Base-by-base conservation (phyloP, 2,888 invertebrate species). In the Gryllus longicercus region DNA sequence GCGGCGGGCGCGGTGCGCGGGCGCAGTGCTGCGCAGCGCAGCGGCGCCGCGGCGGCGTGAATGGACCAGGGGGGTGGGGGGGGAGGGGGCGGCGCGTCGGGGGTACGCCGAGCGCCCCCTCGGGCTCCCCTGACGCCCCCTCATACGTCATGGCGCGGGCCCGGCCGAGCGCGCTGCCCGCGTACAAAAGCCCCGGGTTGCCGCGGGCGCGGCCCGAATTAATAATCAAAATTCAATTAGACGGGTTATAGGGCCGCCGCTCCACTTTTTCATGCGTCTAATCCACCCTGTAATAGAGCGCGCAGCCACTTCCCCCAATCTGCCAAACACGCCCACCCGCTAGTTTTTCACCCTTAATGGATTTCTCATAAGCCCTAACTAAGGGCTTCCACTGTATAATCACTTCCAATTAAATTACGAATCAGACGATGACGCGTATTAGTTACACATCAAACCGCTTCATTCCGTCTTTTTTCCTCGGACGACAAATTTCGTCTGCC, bases 181-280 rank as follows among this genome's bases (percentile, higher is more conserved):
- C 63, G 63, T 14, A 63, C 63, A 63, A 63, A 21, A 51, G 63
- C 74, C 49, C 51, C 79, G 74, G 74, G 49, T 74, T 49, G 18
- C 18, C 76, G 10, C 63, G 63, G 63, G 63, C 63, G 63, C 63
- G 16, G 38, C 63, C 63, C 79, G 76, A 80, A 82, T 82, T 82
- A 81, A 82, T 82, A 82, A 82, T 79, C 80, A 79, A 80, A 82
- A 82, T 82, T 82, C 82, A 82, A 82, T 82, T 82, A 82, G 78
- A 49, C 78, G 75, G 75, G 81, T 78, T 79, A 38, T 38, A 81
- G 79, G 81, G 80, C 78, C 78, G 76, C 75, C 76, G n/a, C 75
- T 79, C 51, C 76, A 76, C 79, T 75, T 51, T 75, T 79, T 79
- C 76, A 79, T 51, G 11, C 49, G 75, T 50, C 74, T 79, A 63